These are phyloP conservation scores for Eupsittula cactorum DNA, from an alignment of 2,113 vertebrate genomes.

Conservation along the genomic window DNA sequence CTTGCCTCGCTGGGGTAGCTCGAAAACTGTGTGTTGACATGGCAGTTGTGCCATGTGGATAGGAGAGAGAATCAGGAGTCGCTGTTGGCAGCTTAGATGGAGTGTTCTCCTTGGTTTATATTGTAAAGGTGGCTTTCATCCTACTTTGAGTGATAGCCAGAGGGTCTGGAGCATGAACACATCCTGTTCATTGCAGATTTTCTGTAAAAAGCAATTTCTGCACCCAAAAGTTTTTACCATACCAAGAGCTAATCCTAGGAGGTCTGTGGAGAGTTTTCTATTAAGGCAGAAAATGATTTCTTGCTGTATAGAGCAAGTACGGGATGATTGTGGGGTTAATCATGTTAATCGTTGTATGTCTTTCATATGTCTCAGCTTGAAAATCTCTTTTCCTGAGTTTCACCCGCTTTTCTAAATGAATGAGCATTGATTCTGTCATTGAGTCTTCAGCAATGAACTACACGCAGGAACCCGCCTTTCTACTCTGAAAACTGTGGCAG, in stretches of 20 bases:
- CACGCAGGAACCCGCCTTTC: fast-evolving
- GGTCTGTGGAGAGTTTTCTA: neutral
- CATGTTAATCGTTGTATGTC: neutral
- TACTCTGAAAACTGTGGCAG: fast-evolving
- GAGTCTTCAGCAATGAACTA: neutral
- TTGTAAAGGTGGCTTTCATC: neutral
- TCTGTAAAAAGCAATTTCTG: neutral
- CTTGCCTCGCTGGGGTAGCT: neutral
- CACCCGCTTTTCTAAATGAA: neutral
- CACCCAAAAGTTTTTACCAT: neutral
- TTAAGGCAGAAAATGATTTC: neutral
- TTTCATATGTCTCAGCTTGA: neutral
- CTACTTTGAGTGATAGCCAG: neutral
- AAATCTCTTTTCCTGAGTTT: neutral
- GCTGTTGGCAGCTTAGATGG: neutral
- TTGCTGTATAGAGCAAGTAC: neutral
- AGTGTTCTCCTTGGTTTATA: neutral
- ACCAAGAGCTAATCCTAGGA: neutral
- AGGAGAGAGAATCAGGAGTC: neutral
- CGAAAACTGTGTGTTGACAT: neutral
- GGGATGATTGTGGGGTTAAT: neutral
- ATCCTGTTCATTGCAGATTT: neutral
- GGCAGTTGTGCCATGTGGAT: neutral
- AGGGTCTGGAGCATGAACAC: neutral
- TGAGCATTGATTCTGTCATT: neutral